These are phyloP conservation scores for Neosilurus hyrtlii DNA, from an alignment of 2,797 vertebrate species.

Conservation along the genomic window DNA sequence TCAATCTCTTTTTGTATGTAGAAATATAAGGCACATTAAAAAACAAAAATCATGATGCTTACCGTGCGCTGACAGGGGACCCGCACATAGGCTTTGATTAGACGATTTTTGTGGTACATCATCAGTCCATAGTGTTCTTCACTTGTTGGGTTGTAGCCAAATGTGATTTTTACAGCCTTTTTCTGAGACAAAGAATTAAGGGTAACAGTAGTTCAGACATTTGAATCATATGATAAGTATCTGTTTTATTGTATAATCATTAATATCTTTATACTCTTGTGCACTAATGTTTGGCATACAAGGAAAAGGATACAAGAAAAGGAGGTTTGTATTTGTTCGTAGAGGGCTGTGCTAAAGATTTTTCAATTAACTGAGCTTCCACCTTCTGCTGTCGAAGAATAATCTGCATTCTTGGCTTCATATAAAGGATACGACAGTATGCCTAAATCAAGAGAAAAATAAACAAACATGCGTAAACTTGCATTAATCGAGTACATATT, in stretches of 20 bases:
- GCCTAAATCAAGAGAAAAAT: constrained; percentile 68
- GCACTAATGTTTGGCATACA: neutral
- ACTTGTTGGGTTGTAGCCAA: constrained; percentile 92
- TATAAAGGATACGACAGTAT: constrained; percentile 90
- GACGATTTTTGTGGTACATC: constrained; percentile 96
- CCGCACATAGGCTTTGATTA: constrained; percentile 92
- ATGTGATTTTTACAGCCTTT: constrained; percentile 80
- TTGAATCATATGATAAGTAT: neutral
- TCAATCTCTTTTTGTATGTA: no score
- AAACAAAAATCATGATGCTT: neutral
- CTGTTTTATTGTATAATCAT: neutral
- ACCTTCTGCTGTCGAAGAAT: constrained; percentile 87
- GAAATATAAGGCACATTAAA: neutral
- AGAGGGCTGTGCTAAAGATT: constrained; percentile 80
- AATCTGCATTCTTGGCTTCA: constrained; percentile 93
- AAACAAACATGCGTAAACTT: neutral
- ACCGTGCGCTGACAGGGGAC: constrained; percentile 80
- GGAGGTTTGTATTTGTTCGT: constrained; percentile 84
- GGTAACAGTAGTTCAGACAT: neutral
- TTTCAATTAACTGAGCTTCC: constrained; percentile 85
- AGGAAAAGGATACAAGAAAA: constrained; percentile 82
- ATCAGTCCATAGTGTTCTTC: constrained; percentile 94
- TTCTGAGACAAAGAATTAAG: constrained; percentile 70
- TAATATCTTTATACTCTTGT: neutral
- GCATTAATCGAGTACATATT: no score